These are phyloP conservation scores for Probaryconus sp. DNA, from an alignment of 1,140 invertebrate species.

Conservation along the genomic window DNA sequence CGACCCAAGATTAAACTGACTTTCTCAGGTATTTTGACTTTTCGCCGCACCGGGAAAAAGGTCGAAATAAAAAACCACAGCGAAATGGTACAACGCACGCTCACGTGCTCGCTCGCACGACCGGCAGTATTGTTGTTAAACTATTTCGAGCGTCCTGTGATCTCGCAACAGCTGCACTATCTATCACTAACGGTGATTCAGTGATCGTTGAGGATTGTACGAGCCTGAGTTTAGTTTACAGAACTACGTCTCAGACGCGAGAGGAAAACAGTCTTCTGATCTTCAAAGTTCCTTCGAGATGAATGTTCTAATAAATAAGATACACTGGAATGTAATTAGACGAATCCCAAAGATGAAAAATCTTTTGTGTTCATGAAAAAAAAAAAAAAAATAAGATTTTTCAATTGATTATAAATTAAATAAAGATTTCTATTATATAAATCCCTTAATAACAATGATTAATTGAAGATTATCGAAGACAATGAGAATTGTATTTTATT, in stretches of 20 bases:
- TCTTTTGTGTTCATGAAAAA: too few species aligned
- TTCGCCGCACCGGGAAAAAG: slow-evolving; percentile 14
- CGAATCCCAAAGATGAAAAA: too few species aligned
- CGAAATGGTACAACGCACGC: too few species aligned
- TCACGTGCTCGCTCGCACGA: slow-evolving; percentile 15
- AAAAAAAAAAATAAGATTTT: too few species aligned
- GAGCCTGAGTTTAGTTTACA: slow-evolving; percentile 48
- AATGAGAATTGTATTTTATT: too few species aligned
- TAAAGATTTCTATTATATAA: too few species aligned
- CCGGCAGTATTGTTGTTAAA: slow-evolving; percentile 60
- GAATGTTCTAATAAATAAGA: slow-evolving; percentile 34
- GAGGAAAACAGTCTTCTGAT: slow-evolving; percentile 64
- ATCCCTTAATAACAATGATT: too few species aligned
- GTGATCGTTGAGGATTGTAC: slow-evolving; percentile 66
- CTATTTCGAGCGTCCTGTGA: slow-evolving; percentile 76
- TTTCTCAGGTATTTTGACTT: slow-evolving; percentile 45
- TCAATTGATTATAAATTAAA: too few species aligned
- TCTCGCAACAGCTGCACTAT: slow-evolving; percentile 75
- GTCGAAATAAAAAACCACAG: slow-evolving; percentile 12
- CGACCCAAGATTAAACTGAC: slow-evolving; percentile 40
- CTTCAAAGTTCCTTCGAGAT: slow-evolving; percentile 65
- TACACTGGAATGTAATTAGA: neutral
- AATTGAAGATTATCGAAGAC: too few species aligned
- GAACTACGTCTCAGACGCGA: slow-evolving; percentile 14
- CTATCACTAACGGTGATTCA: slow-evolving; percentile 77